Percentiles rank a stretch among this genome's conserved stretches.
Evolutionary conservation across 2,888 invertebrate species (phyloP).

Genomic region (Fragum sueziense): DNA sequence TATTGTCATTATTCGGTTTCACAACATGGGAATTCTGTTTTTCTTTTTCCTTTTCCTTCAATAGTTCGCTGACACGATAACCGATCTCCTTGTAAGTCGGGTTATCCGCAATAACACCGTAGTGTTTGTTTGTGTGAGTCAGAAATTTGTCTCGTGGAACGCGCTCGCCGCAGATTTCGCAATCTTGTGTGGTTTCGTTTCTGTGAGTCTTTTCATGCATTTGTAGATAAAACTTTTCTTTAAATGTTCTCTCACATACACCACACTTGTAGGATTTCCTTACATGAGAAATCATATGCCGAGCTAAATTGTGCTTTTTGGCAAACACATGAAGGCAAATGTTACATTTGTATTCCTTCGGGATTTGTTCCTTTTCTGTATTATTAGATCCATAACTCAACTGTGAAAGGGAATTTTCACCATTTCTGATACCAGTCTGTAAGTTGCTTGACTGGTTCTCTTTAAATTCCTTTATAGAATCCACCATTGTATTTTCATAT

Average conservation of each 20-base stretch:
- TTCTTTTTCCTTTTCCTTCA: slow-evolving; percentile 28
- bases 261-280: slow-evolving; percentile 32
- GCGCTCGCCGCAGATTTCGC: slow-evolving; percentile 49
- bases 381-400: not conserved
- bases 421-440: not conserved
- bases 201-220: slow-evolving; percentile 54
- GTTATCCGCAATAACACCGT: slow-evolving; percentile 36
- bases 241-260: slow-evolving; percentile 43
- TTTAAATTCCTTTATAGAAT: not conserved
- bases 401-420: not conserved
- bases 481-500: not conserved
- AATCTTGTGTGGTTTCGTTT: slow-evolving; percentile 21
- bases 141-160: slow-evolving; percentile 37
- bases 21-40: no score
- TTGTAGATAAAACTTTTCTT: slow-evolving; percentile 51
- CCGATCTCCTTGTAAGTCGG: slow-evolving; percentile 56
- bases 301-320: slow-evolving; percentile 49
- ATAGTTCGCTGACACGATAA: slow-evolving; percentile 40
- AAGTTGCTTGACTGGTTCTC: not conserved
- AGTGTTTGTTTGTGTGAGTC: slow-evolving; percentile 39
- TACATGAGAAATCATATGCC: slow-evolving; percentile 54
- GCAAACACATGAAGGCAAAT: slow-evolving; percentile 37
- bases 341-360: slow-evolving; percentile 31
- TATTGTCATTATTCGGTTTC: not conserved
- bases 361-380: not conserved